Evolutionary conservation across 2,888 invertebrate species (phyloP), one percentile per base, ranked within the genome.

Genomic region (Phania funesta): DNA sequence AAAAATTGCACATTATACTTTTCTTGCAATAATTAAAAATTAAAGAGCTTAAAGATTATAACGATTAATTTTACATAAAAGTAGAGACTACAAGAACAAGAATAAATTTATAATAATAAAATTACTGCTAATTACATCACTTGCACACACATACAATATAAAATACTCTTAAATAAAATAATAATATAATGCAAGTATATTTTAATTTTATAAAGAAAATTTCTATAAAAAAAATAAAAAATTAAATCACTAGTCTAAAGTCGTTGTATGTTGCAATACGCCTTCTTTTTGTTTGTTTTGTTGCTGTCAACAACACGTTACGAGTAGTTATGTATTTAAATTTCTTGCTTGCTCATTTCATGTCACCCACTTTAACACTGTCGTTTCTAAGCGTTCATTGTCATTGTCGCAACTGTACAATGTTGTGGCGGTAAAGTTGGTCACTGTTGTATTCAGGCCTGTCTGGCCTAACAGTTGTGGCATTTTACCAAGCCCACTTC

Each of bases 401-500:
- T 24, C 58, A 48, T 48, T 78, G 54, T 35, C 77, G 41, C 71
- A 16, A 44, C 29, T 3, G 3, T 52, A 24, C n/a, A 24, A 35
- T 35, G 46, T 52, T 41, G 73, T 74, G 44, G 52, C 64, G 35
- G 48, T 62, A 52, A 46, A 70, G 56, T 68, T 58, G 56, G 50
- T 64, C 73, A 68, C 24, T 71, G 38, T 60, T 75, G 73, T 38
- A 26, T 68, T 29, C n/a, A 26, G n/a, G 38, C 16, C 29, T 68
- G 67, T 38, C 38, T 52, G 18, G 50, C 16, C 67, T 90, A 95
- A 92, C 99, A 99, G 84, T 94, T 93, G 86, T 95, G 95, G 91
- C 98, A 99, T 86, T 95, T 94, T 46, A 98, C 96, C 60, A 99
- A 93, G 56, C 98, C 99, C 74, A 97, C 97, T 91, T 98, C 98